A percentile compares a stretch with the other conserved stretches of the same genome.
Conservation (phyloP, 64 coral and sea anemone species). For the Actinia tenebrosa region DNA sequence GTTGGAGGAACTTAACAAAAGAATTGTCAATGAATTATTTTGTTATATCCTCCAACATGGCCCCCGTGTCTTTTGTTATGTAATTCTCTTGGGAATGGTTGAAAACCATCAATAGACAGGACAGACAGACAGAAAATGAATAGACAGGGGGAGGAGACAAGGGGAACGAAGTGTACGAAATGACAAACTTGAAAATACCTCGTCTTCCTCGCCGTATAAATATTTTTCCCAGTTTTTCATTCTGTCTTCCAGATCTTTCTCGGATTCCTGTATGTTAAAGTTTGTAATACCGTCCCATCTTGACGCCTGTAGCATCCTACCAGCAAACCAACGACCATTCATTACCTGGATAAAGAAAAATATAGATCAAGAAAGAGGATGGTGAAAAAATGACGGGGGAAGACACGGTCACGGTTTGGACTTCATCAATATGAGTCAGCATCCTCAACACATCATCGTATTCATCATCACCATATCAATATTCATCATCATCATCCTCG, state of each 20-base stretch:
- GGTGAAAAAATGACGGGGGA: too few species aligned
- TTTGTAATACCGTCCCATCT: slow-evolving; percentile 67
- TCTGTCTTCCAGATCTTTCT: slow-evolving; percentile 40
- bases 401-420: too few species aligned
- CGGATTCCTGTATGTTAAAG: slow-evolving; percentile 65
- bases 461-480: too few species aligned
- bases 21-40: too few species aligned
- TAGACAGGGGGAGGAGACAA: background rate
- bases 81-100: too few species aligned
- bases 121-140: background rate
- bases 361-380: too few species aligned
- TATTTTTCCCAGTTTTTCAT: slow-evolving; percentile 70
- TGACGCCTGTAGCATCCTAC: slow-evolving; percentile 45
- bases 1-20: too few species aligned
- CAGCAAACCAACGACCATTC: slow-evolving; percentile 84
- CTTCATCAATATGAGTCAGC: too few species aligned
- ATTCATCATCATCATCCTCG: too few species aligned
- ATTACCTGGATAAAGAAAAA: slow-evolving; percentile 6
- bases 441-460: too few species aligned
- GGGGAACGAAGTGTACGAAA: background rate
- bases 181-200: slow-evolving; percentile 11
- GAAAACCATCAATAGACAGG: background rate
- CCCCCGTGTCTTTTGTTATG: too few species aligned
- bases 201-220: slow-evolving; percentile 43
- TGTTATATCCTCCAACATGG: too few species aligned